A percentile compares a stretch with the other conserved stretches of the same genome.
Conservation (phyloP, 2,113 vertebrate genomes). For the Casuarius casuarius region DNA sequence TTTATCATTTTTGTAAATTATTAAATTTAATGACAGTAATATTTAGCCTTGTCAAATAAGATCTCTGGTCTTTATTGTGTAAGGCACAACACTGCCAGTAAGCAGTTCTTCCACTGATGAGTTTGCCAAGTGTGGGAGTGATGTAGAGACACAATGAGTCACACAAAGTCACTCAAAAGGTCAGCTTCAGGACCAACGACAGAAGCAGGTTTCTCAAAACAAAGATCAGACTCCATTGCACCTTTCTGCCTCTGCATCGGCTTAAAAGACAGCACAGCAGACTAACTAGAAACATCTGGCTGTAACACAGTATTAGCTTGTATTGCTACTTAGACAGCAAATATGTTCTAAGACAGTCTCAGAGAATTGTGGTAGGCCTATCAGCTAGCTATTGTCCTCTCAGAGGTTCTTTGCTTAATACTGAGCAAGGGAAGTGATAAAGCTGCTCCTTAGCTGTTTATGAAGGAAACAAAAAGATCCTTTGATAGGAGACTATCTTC, state of each 20-base stretch:
- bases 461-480: conserved; percentile 53
- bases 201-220: neutral
- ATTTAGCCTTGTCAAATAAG: neutral
- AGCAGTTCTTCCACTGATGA: neutral
- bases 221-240: neutral
- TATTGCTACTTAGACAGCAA: neutral
- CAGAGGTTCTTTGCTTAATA: neutral
- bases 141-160: neutral
- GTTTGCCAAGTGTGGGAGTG: neutral
- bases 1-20: neutral
- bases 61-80: neutral
- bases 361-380: neutral
- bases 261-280: neutral
- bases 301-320: neutral
- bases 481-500: conserved; percentile 41
- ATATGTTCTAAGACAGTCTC: neutral
- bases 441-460: conserved; percentile 14
- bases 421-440: neutral
- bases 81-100: neutral
- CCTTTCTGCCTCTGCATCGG: neutral
- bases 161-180: neutral
- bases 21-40: neutral
- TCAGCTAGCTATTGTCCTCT: neutral
- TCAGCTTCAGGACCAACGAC: neutral
- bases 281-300: conserved; percentile 14